Evolutionary conservation across 2,113 vertebrate species (phyloP), one percentile per base, ranked within the genome.

Genomic region (Acrocephalus arundinaceus): DNA sequence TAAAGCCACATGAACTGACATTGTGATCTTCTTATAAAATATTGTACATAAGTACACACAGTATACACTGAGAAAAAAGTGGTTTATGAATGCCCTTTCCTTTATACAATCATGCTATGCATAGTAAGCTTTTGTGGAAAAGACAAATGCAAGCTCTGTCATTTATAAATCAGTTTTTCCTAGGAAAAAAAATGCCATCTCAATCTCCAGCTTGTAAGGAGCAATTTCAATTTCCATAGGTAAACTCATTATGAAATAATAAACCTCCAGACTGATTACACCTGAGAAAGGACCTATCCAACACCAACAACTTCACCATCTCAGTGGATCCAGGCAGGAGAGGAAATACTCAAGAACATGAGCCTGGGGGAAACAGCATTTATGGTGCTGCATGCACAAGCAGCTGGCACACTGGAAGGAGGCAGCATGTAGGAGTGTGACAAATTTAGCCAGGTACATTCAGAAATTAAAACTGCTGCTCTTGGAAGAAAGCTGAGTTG

Each of bases 21-120:
- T 7, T 17, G 7, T 54, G 5, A 66, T 67, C 16, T 45, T 31
- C 35, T 73, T 13, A 27, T 8, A 55, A 82, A 54, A 59, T 31
- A 23, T 2, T 28, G 3, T 21, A 25, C 4, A 3, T 4, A 3
- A n/a, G 3, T 25, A 59, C 7, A 59, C 3, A 57, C 3, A n/a
- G 15, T 23, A 30, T 18, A 58, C 31, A 39, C 6, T 27, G 5
- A 71, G 25, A 48, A 92, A 81, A 66, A 73, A 43, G 2, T 43
- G 21, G 3, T 86, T 72, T 41, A 73, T 22, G n/a, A 74, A n/a
- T 35, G 9, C 2, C 15, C 2, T 33, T 67, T 37, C n/a, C 17
- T 90, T 84, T 12, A 88, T 71, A 80, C 3, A 70, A 8, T 11
- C 46, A 23, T 27, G 18, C 25, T 74, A 78, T 3, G 0, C 55